phyloP scores from a whole-genome alignment of 2,888 invertebrate species.

The Tetragnatha montana region DNA sequence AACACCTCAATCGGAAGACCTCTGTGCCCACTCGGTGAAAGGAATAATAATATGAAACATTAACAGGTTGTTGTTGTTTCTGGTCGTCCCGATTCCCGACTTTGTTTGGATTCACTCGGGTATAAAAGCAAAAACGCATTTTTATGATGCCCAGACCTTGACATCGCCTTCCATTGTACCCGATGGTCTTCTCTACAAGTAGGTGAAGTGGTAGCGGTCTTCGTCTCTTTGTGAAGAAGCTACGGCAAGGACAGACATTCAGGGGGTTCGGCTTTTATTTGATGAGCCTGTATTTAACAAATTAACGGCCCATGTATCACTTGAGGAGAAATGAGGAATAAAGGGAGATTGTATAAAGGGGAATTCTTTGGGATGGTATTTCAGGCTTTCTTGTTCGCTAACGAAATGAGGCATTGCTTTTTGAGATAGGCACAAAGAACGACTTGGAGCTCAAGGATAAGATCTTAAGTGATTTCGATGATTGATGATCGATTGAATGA shows the following conservation, averaged over 20 bases:
- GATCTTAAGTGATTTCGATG: neutral
- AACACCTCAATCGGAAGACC: neutral
- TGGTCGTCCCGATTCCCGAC: constrained; percentile 40
- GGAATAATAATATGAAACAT: constrained; percentile 50
- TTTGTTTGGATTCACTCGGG: constrained; percentile 59
- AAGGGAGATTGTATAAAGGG: constrained; percentile 1
- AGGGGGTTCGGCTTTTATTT: constrained; percentile 19
- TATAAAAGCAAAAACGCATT: constrained; percentile 49
- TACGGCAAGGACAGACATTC: constrained; percentile 48
- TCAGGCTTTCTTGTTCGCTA: neutral
- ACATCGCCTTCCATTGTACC: constrained; percentile 69
- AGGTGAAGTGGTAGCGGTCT: constrained; percentile 45
- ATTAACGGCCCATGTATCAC: constrained; percentile 38
- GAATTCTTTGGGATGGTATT: neutral
- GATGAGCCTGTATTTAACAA: constrained; percentile 35
- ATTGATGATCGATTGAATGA: neutral
- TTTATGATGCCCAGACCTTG: constrained; percentile 54
- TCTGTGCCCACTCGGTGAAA: constrained; percentile 18
- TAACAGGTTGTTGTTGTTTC: constrained; percentile 45
- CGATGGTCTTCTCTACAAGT: constrained; percentile 28
- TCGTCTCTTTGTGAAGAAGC: constrained; percentile 34
- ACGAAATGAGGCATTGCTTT: constrained; percentile 16
- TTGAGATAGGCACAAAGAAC: neutral
- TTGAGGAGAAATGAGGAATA: neutral
- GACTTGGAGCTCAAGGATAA: constrained; percentile 3